Base-by-base conservation (phyloP, 2,797 vertebrate species). In the Australoheros facetus region DNA sequence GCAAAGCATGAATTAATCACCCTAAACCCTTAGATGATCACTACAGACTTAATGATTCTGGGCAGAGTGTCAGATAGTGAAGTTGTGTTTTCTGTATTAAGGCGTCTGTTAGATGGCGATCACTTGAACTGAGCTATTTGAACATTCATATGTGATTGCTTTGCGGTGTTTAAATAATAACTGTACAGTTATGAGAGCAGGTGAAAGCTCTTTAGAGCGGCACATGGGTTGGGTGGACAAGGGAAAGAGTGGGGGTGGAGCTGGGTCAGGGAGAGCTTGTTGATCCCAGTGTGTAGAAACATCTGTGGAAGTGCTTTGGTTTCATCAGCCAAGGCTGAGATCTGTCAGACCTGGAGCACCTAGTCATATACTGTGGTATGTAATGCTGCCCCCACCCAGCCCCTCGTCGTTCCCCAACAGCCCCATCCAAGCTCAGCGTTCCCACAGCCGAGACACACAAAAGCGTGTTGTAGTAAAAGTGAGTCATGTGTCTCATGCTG, bases 331-430 rank as follows among this genome's bases (percentile, higher is more conserved):
- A 89, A 91, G 90, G 91, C 93, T 93, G 92, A 94, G 94, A 93
- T 94, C 92, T 94, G 94, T 95, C 94, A 93, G 93, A 95, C 89
- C 89, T 92, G 94, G 88, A 94, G 94, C 93, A 93, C 93, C 92
- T 94, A 94, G 95, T 96, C 95, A 95, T 95, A 95, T 83, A 85
- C 94, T 95, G 89, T 96, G 95, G 94, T 95, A 95, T 95, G 95
- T 89, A 74, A 86, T 87, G 89, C 79, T 92, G 85, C 89, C 86
- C 90, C 93, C 92, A 87, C 91, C 94, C 94, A 93, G 83, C 85
- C 91, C 86, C 89, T 89, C 82, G 85, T 89, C 75, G 78, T 79
- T 88, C 88, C 88, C 87, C 84, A 73, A 55, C 89, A 87, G 85
- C 83, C 85, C 79, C 90, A 26, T 85, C 88, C 86, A 83, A 81